A percentile compares a stretch with the other conserved stretches of the same genome.
Conservation (phyloP, 1,140 invertebrate species). For the Chironomus striatipennis region DNA sequence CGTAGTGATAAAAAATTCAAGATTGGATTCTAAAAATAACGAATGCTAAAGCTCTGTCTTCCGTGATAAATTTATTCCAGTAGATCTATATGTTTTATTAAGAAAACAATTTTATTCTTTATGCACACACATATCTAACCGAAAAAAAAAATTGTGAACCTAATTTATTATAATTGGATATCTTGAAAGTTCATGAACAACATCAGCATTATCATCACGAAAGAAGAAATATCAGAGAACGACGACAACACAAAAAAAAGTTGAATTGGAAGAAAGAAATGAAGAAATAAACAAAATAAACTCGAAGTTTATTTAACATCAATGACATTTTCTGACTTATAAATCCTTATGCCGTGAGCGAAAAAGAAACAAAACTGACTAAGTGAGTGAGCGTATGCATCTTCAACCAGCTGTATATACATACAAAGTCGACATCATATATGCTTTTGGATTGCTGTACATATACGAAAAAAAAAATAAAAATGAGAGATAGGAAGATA, state of each 20-base stretch:
- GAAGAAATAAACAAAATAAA: not conserved
- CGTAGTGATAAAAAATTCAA: too few species aligned
- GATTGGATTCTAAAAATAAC: too few species aligned
- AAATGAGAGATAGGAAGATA: not conserved
- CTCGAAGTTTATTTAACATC: constrained; percentile 16
- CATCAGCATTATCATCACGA: not conserved
- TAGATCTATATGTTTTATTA: too few species aligned
- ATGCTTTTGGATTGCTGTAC: too few species aligned
- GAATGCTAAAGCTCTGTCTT: too few species aligned
- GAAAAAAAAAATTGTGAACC: not conserved
- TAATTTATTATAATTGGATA: constrained; percentile 15
- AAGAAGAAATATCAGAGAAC: not conserved
- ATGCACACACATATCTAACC: too few species aligned
- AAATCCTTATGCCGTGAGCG: constrained; percentile 3
- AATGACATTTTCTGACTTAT: constrained; percentile 17
- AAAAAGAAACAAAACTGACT: not conserved
- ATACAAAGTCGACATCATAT: too few species aligned
- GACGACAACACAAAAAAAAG: not conserved
- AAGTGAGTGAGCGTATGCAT: not conserved
- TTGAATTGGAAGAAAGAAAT: not conserved
- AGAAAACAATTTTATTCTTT: not conserved
- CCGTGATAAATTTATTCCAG: too few species aligned
- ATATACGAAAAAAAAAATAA: too few species aligned
- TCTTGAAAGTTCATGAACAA: not conserved
- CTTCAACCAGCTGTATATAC: not conserved